A percentile compares a stretch with the other conserved stretches of the same genome.
Conservation (phyloP, 1,140 invertebrate genomes). For the Vanessa atalanta region DNA sequence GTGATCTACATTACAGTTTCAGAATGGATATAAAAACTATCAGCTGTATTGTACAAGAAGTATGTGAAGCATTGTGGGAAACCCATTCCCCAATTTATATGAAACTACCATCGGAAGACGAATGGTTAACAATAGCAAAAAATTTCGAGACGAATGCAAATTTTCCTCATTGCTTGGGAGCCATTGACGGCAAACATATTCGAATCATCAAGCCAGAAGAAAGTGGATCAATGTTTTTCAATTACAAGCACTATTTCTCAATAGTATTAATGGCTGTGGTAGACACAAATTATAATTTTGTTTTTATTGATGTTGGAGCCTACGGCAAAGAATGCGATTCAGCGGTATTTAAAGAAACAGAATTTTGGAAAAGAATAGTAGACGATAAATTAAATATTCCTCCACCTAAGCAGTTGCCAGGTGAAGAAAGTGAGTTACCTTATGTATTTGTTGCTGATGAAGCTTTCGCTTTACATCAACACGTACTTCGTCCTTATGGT, state of each 20-base stretch:
- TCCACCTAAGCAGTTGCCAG: no score
- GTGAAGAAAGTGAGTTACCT: constrained; percentile 18
- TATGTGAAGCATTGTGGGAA: constrained; percentile 57
- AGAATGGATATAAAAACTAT: constrained; percentile 41
- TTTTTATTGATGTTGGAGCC: constrained; percentile 64
- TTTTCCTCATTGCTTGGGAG: no score
- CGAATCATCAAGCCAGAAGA: constrained; percentile 10
- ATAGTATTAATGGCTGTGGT: constrained; percentile 67
- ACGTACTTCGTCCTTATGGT: constrained; percentile 49
- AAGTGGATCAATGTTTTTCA: constrained; percentile 58
- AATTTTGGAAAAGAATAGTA: constrained; percentile 35
- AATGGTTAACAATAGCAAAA: constrained; percentile 52
- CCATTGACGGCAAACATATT: no score
- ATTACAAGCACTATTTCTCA: constrained; percentile 54
- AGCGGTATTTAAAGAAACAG: constrained; percentile 52
- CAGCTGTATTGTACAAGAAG: constrained; percentile 46
- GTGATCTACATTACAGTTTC: constrained; percentile 49
- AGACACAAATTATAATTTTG: constrained; percentile 65
- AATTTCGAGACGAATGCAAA: constrained; percentile 45
- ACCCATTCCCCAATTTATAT: constrained; percentile 38
- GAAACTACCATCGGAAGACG: constrained; percentile 45
- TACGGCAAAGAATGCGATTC: constrained; percentile 67
- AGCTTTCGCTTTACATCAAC: no score
- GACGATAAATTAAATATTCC: constrained; percentile 14
- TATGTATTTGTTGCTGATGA: constrained; percentile 28